phyloP scores from a whole-genome alignment of 1,140 invertebrate species.

The Drosophila albomicans region DNA sequence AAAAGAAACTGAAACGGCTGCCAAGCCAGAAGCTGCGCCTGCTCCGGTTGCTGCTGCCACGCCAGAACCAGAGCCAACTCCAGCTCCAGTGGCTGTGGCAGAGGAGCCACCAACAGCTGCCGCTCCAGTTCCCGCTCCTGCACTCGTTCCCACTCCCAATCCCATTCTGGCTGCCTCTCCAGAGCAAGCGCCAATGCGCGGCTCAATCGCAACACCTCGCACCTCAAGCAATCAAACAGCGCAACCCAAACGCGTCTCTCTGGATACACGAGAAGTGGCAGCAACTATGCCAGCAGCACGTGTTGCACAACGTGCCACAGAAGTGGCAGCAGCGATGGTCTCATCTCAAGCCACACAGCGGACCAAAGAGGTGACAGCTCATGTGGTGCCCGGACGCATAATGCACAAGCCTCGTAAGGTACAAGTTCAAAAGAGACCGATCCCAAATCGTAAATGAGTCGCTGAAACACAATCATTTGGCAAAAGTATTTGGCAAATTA shows the following conservation, averaged over 20 bases:
- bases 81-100: neutral
- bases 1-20: neutral
- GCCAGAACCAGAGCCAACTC: neutral
- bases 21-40: neutral
- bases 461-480: neutral
- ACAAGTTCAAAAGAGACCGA: neutral
- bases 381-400: neutral
- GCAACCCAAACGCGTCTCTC: neutral
- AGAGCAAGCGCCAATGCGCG: neutral
- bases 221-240: too few relatives aligned
- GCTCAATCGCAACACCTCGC: neutral
- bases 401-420: neutral
- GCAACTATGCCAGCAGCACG: neutral
- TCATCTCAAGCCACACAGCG: neutral
- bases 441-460: neutral
- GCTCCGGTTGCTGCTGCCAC: neutral
- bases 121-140: neutral
- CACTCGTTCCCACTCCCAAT: too few relatives aligned
- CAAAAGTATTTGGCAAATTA: neutral
- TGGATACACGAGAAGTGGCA: neutral
- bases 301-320: neutral
- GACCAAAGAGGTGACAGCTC: neutral
- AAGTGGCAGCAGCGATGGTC: constrained; percentile 1
- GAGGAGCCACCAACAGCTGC: neutral
- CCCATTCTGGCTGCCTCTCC: neutral